Conservation (phyloP, 2,113 vertebrate genomes). For the Erythrocebus patas region DNA sequence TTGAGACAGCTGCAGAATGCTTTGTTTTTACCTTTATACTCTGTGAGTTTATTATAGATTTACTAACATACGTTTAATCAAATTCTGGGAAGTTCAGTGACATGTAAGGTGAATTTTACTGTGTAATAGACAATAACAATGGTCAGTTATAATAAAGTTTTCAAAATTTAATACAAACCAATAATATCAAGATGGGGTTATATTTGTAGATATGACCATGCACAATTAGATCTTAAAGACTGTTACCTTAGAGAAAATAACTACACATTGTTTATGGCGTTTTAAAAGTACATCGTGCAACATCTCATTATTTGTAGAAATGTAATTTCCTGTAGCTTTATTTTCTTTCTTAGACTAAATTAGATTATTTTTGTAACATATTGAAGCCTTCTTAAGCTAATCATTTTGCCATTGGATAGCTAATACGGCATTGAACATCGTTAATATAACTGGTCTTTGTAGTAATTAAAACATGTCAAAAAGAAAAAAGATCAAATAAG, state of each 20-base stretch:
- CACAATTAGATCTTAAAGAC: neutral
- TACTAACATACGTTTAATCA: neutral
- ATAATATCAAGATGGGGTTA: neutral
- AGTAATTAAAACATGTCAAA: neutral
- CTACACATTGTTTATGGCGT: neutral
- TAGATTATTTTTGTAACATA: neutral
- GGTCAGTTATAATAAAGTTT: neutral
- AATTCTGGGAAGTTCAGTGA: neutral
- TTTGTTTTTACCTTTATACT: neutral
- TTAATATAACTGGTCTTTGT: neutral
- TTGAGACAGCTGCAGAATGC: neutral
- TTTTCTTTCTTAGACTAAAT: neutral
- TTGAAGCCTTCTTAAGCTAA: neutral
- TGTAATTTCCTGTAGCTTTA: neutral
- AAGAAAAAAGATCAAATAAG: neutral
- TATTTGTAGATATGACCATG: neutral
- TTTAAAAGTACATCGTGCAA: neutral
- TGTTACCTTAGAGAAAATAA: neutral
- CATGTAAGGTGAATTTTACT: neutral
- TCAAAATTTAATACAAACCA: neutral
- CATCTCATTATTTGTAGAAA: neutral
- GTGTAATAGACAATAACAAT: neutral
- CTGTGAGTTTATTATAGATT: neutral
- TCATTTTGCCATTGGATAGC: neutral
- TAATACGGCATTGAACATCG: neutral